A percentile compares a stretch with the other conserved stretches of the same genome.
phyloP scores from a whole-genome alignment of 2,797 vertebrate species.

The Sebastes itinus region DNA sequence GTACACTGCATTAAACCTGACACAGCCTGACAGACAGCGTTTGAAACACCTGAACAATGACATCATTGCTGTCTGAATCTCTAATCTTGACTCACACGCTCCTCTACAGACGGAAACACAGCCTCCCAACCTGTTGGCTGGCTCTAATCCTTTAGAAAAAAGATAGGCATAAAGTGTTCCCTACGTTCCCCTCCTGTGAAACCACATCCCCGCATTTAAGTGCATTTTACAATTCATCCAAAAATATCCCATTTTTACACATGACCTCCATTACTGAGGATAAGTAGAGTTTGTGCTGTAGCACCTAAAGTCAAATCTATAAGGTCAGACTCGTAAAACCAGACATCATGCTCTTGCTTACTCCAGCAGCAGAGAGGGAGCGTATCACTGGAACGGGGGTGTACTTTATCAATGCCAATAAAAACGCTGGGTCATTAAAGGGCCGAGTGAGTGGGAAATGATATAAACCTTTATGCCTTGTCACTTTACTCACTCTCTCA shows the following conservation, averaged over 20 bases:
- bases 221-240: background rate
- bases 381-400: background rate
- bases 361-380: slow-evolving; percentile 1
- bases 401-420: slow-evolving; percentile 27
- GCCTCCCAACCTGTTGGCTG: background rate
- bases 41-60: background rate
- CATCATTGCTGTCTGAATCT: background rate
- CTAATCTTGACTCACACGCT: background rate
- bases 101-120: background rate
- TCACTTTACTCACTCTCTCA: background rate
- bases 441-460: background rate
- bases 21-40: background rate
- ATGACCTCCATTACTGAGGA: background rate
- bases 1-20: background rate
- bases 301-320: slow-evolving; percentile 6
- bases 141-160: background rate
- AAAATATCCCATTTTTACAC: background rate
- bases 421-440: background rate
- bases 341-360: background rate
- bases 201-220: background rate
- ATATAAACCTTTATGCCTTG: slow-evolving; percentile 1
- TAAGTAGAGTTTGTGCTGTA: background rate
- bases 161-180: background rate
- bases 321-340: slow-evolving; percentile 12
- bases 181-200: background rate